A percentile compares a stretch with the other conserved stretches of the same genome.
Conservation (phyloP, 2,888 invertebrate species). For the Drosophila siamana region DNA sequence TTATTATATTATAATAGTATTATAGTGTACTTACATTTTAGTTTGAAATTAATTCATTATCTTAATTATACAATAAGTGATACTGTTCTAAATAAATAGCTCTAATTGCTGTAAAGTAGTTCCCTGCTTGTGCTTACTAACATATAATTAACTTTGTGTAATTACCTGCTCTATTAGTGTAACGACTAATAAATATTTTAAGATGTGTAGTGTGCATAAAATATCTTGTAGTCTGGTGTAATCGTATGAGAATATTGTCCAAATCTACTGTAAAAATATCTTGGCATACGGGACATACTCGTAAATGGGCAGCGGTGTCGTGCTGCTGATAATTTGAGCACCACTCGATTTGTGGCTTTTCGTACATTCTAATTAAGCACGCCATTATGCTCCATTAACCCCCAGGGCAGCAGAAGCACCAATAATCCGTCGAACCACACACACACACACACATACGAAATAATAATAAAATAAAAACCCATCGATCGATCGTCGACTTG, state of each 20-base stretch:
- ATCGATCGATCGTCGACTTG: slow-evolving; percentile 42
- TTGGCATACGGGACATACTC: slow-evolving; percentile 15
- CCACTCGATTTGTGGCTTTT: slow-evolving; percentile 33
- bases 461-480: slow-evolving; percentile 25
- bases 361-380: slow-evolving; percentile 65
- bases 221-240: slow-evolving; percentile 25
- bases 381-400: slow-evolving; percentile 78
- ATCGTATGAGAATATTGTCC: background rate
- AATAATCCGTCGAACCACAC: slow-evolving; percentile 15
- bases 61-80: too few relatives aligned
- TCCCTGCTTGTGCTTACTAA: too few relatives aligned
- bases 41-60: too few relatives aligned
- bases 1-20: too few relatives aligned
- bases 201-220: too few relatives aligned
- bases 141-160: too few relatives aligned
- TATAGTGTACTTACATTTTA: too few relatives aligned
- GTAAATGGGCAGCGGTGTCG: slow-evolving; percentile 31
- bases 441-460: slow-evolving; percentile 6
- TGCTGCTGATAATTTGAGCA: slow-evolving; percentile 56
- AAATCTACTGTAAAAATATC: slow-evolving; percentile 13
- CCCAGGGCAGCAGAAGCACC: slow-evolving; percentile 40
- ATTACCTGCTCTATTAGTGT: too few relatives aligned
- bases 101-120: too few relatives aligned
- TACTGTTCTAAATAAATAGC: too few relatives aligned
- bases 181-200: too few relatives aligned